These are phyloP conservation scores for Aphodius granarius DNA, from an alignment of 2,888 invertebrate genomes.

Conservation along the genomic window DNA sequence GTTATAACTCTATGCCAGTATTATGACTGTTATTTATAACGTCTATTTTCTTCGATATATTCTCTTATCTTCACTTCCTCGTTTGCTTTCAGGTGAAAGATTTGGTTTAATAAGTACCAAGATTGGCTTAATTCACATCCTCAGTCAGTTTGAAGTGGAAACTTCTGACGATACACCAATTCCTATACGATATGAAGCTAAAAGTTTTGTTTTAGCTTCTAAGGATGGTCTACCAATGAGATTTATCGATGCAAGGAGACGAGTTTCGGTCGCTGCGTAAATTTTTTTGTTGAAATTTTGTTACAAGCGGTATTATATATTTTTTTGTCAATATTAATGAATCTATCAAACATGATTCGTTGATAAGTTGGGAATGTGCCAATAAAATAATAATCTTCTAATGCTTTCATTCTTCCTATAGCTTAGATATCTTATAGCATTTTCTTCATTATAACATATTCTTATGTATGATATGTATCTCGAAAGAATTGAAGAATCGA, in stretches of 20 bases:
- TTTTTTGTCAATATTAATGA: too few relatives aligned
- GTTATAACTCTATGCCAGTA: too few relatives aligned
- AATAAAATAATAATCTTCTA: too few relatives aligned
- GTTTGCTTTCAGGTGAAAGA: conserved; percentile 45
- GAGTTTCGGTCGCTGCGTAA: conserved; percentile 17
- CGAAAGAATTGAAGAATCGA: too few relatives aligned
- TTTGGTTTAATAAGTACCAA: conserved; percentile 49
- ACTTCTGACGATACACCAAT: conserved; percentile 41
- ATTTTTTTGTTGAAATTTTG: not conserved
- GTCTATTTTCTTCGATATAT: not conserved
- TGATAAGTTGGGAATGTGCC: too few relatives aligned
- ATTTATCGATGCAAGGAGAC: conserved; percentile 31
- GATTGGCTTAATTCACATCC: conserved; percentile 44
- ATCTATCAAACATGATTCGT: too few relatives aligned
- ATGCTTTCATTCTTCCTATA: too few relatives aligned
- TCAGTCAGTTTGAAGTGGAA: conserved; percentile 43
- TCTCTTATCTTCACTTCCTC: not conserved
- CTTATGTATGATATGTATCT: too few relatives aligned
- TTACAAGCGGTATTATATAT: too few relatives aligned
- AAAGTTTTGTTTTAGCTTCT: conserved; percentile 45
- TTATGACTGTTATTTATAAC: too few relatives aligned
- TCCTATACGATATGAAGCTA: conserved; percentile 43
- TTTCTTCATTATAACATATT: too few relatives aligned
- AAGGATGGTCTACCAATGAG: conserved; percentile 42
- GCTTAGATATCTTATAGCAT: too few relatives aligned